Conservation (phyloP, 2,888 invertebrate genomes). For the Hipparchia sbordonii region DNA sequence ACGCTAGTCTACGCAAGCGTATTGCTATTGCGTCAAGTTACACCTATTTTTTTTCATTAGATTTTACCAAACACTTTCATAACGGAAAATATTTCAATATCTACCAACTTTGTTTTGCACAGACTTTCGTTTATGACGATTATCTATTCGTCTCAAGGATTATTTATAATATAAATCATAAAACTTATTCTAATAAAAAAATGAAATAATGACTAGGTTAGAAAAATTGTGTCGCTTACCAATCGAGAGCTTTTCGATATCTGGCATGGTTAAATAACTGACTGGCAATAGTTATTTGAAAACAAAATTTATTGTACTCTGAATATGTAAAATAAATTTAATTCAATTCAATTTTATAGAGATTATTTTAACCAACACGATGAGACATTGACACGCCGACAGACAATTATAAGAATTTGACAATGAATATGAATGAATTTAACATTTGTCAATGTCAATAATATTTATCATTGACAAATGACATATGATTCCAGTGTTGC, state of each 20-base stretch:
- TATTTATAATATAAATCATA: not conserved
- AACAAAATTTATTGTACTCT: too few relatives aligned
- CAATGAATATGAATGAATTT: too few relatives aligned
- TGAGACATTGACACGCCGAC: not conserved
- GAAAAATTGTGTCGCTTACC: slow-evolving; percentile 9
- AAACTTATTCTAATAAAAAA: not conserved
- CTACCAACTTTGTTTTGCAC: not conserved
- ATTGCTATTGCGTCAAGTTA: slow-evolving; percentile 6
- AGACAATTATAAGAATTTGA: too few relatives aligned
- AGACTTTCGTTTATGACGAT: not conserved
- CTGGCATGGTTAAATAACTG: slow-evolving; percentile 10
- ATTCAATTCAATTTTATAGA: too few relatives aligned
- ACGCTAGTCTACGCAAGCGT: slow-evolving; percentile 6
- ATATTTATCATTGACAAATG: too few relatives aligned
- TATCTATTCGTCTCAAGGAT: not conserved
- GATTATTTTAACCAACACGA: too few relatives aligned
- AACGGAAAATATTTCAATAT: not conserved
- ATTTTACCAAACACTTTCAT: not conserved
- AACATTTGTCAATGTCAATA: too few relatives aligned
- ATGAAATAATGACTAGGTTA: slow-evolving; percentile 5
- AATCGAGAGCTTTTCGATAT: slow-evolving; percentile 22
- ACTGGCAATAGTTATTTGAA: not conserved
- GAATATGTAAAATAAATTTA: too few relatives aligned
- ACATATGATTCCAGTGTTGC: too few relatives aligned
- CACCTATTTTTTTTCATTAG: too few relatives aligned